These are phyloP conservation scores for Rhopilema esculentum DNA, from an alignment of 30 jellyfish, hydroid and myxozoan species.

Conservation along the genomic window DNA sequence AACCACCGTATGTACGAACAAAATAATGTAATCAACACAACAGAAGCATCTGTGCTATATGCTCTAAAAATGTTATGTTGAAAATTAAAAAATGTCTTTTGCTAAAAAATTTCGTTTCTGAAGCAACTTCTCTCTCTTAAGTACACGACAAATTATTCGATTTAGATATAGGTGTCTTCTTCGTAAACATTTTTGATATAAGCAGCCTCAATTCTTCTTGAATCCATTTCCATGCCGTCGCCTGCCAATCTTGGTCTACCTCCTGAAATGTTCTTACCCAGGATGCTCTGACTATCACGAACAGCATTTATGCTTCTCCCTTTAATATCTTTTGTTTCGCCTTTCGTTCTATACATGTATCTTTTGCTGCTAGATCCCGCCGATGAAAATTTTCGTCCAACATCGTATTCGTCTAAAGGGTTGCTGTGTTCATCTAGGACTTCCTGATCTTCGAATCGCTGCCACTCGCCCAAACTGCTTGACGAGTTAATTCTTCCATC, in stretches of 20 bases:
- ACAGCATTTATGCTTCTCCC: not conserved
- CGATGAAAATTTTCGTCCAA: not conserved
- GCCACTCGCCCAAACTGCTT: not conserved
- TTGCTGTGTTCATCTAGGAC: too few relatives aligned
- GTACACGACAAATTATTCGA: not conserved
- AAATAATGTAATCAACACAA: too few relatives aligned
- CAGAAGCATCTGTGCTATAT: too few relatives aligned
- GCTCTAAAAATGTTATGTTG: too few relatives aligned
- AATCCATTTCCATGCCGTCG: not conserved
- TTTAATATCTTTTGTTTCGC: not conserved
- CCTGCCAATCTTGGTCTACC: not conserved
- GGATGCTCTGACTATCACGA: not conserved
- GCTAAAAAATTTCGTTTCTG: not conserved
- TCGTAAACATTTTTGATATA: not conserved
- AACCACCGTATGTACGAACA: too few relatives aligned
- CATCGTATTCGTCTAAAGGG: not conserved
- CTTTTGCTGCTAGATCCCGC: not conserved
- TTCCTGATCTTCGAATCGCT: not conserved
- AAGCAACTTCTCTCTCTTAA: not conserved
- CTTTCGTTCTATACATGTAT: not conserved
- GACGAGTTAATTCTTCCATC: not conserved
- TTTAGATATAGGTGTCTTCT: not conserved
- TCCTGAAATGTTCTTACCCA: not conserved
- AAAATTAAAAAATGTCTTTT: too few relatives aligned
- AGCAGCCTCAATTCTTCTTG: not conserved